Conservation (phyloP, 1,140 invertebrate species). For the Drosophila melanica region DNA sequence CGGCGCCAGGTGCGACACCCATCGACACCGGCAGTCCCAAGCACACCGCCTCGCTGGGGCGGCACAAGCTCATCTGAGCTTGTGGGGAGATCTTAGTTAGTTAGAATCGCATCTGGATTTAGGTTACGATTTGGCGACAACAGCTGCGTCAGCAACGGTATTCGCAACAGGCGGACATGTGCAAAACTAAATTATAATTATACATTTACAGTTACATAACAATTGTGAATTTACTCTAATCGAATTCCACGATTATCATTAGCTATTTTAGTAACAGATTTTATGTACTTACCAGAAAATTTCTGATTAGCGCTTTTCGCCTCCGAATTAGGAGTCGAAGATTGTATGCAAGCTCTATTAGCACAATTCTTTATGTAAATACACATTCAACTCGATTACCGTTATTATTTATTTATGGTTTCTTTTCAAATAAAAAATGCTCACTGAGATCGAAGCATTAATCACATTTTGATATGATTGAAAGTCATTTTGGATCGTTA, state of each 20-base stretch:
- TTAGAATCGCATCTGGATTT: slow-evolving; percentile 16
- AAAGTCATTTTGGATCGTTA: not conserved
- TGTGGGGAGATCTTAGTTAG: not conserved
- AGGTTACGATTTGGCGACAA: slow-evolving; percentile 39
- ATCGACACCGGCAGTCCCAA: slow-evolving; percentile 71
- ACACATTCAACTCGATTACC: slow-evolving; percentile 41
- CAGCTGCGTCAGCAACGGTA: slow-evolving; percentile 13
- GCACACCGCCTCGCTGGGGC: slow-evolving; percentile 78
- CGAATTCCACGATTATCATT: not conserved
- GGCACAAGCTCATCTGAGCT: slow-evolving; percentile 71
- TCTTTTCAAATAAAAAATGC: not conserved
- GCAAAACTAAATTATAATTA: slow-evolving; percentile 55
- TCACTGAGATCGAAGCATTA: not conserved
- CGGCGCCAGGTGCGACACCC: slow-evolving; percentile 35
- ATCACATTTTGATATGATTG: not conserved
- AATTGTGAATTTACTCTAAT: slow-evolving; percentile 22
- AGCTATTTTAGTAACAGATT: slow-evolving; percentile 5
- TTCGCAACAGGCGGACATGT: slow-evolving; percentile 73
- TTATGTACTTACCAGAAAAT: slow-evolving; percentile 56
- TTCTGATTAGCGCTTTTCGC: too few relatives aligned
- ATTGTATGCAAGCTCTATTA: slow-evolving; percentile 50
- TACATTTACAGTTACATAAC: slow-evolving; percentile 9
- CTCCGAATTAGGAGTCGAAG: too few relatives aligned
- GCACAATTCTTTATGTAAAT: slow-evolving; percentile 72
- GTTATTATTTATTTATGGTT: not conserved